Evolutionary conservation across 2,888 invertebrate species (phyloP), one percentile per base, ranked within the genome.

Genomic region (Metacarcinus magister): DNA sequence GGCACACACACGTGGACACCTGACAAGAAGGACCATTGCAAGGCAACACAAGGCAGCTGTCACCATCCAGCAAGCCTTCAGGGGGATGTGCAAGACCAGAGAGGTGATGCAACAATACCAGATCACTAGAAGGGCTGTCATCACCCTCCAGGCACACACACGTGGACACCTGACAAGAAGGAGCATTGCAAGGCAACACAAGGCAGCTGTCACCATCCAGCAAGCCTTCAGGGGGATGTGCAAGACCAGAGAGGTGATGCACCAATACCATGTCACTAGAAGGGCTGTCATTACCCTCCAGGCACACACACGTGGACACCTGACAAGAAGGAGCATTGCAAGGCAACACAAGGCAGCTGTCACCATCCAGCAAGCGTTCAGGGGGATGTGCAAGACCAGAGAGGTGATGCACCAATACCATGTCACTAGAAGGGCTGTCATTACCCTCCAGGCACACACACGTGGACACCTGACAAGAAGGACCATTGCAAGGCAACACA

Each of bases 71-170:
- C 13, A 28, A 23, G 48, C n/a, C 5, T 92, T 23, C 46, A 46
- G 92, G 19, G 48, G 13, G 2, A 44, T 19, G 7, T 23, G 23
- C 43, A 28, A 13, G 5, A 82, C 54, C 10, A 75, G 2, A 13
- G 8, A 75, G 28, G 82, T 46, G 13, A 44, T 32, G 93, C 60
- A 82, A n/a, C 67, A 89, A 48, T 92, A 92, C 19, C 91, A 32
- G 8, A 95, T 16, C 44, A 95, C 82, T 2, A 90, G 60, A 43
- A 39, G n/a, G 7, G 95, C 95, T 87, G 54, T 94, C 32, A 46
- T 95, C 43, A 60, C n/a, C n/a, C 92, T 96, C 13, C 96, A 96
- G 60, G 96, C 96, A n/a, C 19, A 87, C 28, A 90, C 32, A n/a
- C 93, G 93, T 32, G 95, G 96, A 67, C 95, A 87, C 48, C 89